Conservation (phyloP, 2,797 vertebrate genomes). For the Ctenosaura bakeri region DNA sequence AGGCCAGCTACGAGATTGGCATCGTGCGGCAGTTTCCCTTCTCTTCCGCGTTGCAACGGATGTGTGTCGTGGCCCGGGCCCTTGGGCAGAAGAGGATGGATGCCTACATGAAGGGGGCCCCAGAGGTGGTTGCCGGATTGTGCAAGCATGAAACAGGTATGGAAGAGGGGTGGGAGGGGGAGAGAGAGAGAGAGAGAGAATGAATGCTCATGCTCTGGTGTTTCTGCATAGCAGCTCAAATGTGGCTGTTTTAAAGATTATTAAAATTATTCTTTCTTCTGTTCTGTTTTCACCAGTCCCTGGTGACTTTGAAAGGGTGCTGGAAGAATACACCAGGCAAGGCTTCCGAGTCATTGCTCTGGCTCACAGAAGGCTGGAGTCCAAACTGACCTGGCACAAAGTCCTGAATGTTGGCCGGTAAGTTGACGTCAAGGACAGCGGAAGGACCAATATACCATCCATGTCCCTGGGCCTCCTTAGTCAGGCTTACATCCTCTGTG, state of each 20-base stretch:
- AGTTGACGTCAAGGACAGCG: background rate
- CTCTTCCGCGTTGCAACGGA: slow-evolving; percentile 94
- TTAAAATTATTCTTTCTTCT: slow-evolving; percentile 25
- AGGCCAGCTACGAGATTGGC: slow-evolving; percentile 94
- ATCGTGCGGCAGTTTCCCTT: slow-evolving; percentile 98
- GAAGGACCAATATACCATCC: too few relatives aligned
- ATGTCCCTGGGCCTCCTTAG: rapidly evolving
- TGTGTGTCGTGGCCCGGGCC: slow-evolving; percentile 92
- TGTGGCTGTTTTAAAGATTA: background rate
- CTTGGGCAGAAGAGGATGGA: slow-evolving; percentile 96
- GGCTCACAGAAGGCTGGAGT: slow-evolving; percentile 93
- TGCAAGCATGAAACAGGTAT: slow-evolving; percentile 94
- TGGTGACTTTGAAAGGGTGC: slow-evolving; percentile 87
- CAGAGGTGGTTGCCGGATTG: slow-evolving; percentile 92
- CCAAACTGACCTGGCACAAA: slow-evolving; percentile 97
- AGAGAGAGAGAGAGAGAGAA: too few relatives aligned
- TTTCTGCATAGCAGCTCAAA: slow-evolving; percentile 15
- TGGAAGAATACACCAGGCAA: slow-evolving; percentile 95
- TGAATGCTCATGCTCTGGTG: too few relatives aligned
- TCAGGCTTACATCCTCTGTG: background rate
- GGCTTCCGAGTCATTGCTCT: slow-evolving; percentile 97
- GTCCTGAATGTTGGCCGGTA: slow-evolving; percentile 95
- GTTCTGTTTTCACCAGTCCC: slow-evolving; percentile 84
- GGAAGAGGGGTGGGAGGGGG: background rate
- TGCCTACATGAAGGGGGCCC: slow-evolving; percentile 95